These are phyloP conservation scores for Hemiscyllium ocellatum DNA, from an alignment of 2,113 vertebrate genomes.

Conservation along the genomic window DNA sequence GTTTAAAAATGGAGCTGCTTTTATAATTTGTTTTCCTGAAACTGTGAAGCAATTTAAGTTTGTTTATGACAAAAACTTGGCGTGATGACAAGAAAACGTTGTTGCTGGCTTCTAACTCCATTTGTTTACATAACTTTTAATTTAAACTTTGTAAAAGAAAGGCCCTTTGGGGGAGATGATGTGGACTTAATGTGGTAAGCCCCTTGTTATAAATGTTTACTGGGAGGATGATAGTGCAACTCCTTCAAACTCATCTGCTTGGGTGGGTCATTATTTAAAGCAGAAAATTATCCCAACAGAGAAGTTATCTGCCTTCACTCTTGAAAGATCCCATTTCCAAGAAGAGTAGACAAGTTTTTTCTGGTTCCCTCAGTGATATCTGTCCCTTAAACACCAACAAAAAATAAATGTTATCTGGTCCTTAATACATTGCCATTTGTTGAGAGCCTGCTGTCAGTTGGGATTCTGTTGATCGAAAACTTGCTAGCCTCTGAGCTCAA, in stretches of 20 bases:
- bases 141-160: background rate
- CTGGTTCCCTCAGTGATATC: too few species aligned
- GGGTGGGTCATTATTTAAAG: background rate
- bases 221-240: background rate
- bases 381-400: background rate
- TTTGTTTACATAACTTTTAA: background rate
- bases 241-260: background rate
- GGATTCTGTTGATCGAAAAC: background rate
- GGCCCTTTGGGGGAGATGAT: background rate
- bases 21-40: background rate
- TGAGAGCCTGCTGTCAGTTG: background rate
- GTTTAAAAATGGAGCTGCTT: background rate
- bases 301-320: background rate
- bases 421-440: too few species aligned
- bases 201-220: background rate
- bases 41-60: background rate
- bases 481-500: background rate
- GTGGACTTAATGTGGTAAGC: background rate
- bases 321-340: background rate
- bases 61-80: background rate
- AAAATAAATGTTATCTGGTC: background rate
- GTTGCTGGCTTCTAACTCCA: background rate
- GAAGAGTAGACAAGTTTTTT: background rate
- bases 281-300: background rate
- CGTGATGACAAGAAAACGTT: background rate